Conservation (phyloP, 2,888 invertebrate species). For the Hetaerina titia region DNA sequence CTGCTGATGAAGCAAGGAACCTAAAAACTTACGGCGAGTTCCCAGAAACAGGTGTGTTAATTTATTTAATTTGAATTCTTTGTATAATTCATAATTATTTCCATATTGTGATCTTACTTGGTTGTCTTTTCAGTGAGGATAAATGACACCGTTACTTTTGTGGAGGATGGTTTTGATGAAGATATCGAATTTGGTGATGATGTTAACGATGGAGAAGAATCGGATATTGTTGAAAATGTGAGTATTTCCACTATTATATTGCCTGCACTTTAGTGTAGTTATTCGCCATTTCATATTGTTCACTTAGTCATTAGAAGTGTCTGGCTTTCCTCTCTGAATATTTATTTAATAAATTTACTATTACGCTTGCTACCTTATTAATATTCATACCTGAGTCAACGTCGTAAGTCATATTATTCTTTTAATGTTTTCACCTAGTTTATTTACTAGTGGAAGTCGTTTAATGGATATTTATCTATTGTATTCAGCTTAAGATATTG, state of each 20-base stretch:
- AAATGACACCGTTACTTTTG: slow-evolving; percentile 96
- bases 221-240: slow-evolving; percentile 80
- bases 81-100: slow-evolving; percentile 24
- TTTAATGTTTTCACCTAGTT: background rate
- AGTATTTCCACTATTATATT: slow-evolving; percentile 71
- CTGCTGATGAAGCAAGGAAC: slow-evolving; percentile 99
- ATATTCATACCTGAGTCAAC: no score
- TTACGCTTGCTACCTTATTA: no score
- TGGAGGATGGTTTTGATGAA: slow-evolving; percentile 96
- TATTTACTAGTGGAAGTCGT: background rate
- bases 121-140: slow-evolving; percentile 85
- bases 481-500: background rate
- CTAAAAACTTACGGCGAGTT: slow-evolving; percentile 99
- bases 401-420: background rate
- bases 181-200: slow-evolving; percentile 98
- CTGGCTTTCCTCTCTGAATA: no score
- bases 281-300: no score
- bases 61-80: background rate
- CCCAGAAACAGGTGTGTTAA: slow-evolving; percentile 89
- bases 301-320: no score
- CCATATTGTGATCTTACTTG: background rate
- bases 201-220: slow-evolving; percentile 93
- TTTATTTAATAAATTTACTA: no score
- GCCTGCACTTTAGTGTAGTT: background rate
- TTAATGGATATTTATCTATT: background rate